These are phyloP conservation scores for Suncus etruscus DNA, from an alignment of 2,113 vertebrate species.

Conservation along the genomic window DNA sequence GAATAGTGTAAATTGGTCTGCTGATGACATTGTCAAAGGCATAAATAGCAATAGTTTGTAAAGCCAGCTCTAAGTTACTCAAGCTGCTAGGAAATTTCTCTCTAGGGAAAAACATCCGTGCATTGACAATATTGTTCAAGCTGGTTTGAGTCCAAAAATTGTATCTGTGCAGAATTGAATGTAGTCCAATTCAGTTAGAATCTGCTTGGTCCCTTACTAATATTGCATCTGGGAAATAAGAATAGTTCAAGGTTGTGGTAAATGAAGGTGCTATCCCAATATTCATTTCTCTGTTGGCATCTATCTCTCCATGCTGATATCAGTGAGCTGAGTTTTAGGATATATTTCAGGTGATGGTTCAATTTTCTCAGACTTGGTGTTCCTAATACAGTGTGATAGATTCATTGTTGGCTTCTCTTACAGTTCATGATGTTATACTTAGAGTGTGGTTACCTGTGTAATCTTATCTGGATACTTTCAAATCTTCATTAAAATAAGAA, in stretches of 20 bases:
- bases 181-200: constrained; percentile 95
- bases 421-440: constrained; percentile 89
- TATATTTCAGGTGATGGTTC: constrained; percentile 96
- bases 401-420: constrained; percentile 90
- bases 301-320: constrained; percentile 92
- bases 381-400: constrained; percentile 94
- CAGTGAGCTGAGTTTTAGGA: constrained; percentile 96
- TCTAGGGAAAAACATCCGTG: constrained; percentile 97
- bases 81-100: constrained; percentile 96
- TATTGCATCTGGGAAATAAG: constrained; percentile 94
- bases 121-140: constrained; percentile 92
- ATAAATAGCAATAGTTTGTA: constrained; percentile 89
- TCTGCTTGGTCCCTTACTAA: constrained; percentile 97
- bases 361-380: constrained; percentile 92
- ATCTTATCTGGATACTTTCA: constrained; percentile 97
- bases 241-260: constrained; percentile 94
- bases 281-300: constrained; percentile 90
- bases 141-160: constrained; percentile 92
- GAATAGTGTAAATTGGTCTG: constrained; percentile 91
- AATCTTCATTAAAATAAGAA: constrained; percentile 99
- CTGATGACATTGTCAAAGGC: constrained; percentile 93
- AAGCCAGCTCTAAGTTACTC: constrained; percentile 92
- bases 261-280: constrained; percentile 94
- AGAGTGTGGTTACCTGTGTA: constrained; percentile 94
- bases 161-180: constrained; percentile 91